Evolutionary conservation across 2,888 invertebrate species (phyloP), one percentile per base, ranked within the genome.

Genomic region (Rhingia campestris): DNA sequence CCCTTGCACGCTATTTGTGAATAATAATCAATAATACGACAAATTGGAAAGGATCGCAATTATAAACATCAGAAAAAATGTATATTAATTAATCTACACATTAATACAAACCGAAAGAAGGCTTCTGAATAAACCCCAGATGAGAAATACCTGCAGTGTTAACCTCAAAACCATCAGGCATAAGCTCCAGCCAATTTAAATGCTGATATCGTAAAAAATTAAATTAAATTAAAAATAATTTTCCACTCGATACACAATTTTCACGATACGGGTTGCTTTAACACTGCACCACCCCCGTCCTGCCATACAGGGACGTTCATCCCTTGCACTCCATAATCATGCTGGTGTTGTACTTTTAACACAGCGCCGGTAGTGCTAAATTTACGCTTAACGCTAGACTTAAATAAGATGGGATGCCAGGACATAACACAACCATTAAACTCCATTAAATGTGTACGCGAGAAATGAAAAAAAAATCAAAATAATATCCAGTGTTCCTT

Each of bases 211-310:
- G 47, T 58, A 41, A 66, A 75, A 66, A 51, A 66, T 66, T 51
- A 75, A 75, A 75, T 75, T 75, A 66, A 75, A 75, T 75, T 75
- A 66, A 75, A 75, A 75, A 67, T 75, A 32, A 75, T 75, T 75
- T 75, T 66, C 75, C 66, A 75, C 66, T 67, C 66, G 66, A 75
- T 58, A 59, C 58, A 75, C 63, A 73, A 54, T 73, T 64, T 56
- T 51, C 59, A 51, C 39, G 10, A 70, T 59, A 39, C 51, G 56
- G 70, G 47, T 37, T 22, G 4, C 67, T 35, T 33, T 54, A 43
- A 10, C 58, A 4, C 33, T 43, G 0, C 47, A 32, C 22, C 9
- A 32, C 10, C 51, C 47, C 39, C n/a, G 5, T 33, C 33, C n/a
- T 54, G 6, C 6, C 37, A 37, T 3, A 9, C 1, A 37, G 37